Conservation (phyloP, 2,888 invertebrate genomes). For the Trissolcus japonicus region DNA sequence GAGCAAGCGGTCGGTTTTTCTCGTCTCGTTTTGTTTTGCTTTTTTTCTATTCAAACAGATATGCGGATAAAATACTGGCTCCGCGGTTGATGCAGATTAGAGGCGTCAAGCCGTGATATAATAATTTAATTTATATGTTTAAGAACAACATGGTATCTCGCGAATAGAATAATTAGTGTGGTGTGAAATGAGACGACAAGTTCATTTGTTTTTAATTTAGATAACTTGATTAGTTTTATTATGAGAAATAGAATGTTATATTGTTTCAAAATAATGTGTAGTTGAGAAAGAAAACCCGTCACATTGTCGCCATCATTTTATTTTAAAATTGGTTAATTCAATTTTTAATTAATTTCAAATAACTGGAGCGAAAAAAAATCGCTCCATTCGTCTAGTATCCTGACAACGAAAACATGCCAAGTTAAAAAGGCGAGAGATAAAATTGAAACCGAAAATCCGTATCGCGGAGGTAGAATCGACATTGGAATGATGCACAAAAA, state of each 20-base stretch:
- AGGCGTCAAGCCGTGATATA: slow-evolving; percentile 4
- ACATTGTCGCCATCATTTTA: no score
- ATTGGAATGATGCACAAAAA: slow-evolving; percentile 35
- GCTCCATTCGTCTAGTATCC: slow-evolving; percentile 8
- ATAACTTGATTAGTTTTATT: no score
- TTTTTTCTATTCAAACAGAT: slow-evolving; percentile 1
- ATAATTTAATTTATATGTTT: slow-evolving; percentile 13
- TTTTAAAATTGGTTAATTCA: no score
- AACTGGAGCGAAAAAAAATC: slow-evolving; percentile 8
- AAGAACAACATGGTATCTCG: slow-evolving; percentile 6
- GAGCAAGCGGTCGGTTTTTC: background rate
- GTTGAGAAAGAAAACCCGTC: no score
- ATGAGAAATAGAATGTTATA: no score
- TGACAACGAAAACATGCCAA: slow-evolving; percentile 19
- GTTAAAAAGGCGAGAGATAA: slow-evolving; percentile 20
- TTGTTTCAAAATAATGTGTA: no score
- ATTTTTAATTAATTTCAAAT: no score
- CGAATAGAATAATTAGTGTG: background rate
- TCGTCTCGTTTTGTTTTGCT: slow-evolving; percentile 11
- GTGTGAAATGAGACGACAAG: no score
- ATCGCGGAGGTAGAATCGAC: slow-evolving; percentile 35
- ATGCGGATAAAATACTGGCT: background rate
- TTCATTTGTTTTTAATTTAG: no score
- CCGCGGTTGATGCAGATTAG: no score
- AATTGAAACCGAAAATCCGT: slow-evolving; percentile 48